Base-by-base conservation (phyloP, 2,888 invertebrate species). In the Trisateles emortualis region DNA sequence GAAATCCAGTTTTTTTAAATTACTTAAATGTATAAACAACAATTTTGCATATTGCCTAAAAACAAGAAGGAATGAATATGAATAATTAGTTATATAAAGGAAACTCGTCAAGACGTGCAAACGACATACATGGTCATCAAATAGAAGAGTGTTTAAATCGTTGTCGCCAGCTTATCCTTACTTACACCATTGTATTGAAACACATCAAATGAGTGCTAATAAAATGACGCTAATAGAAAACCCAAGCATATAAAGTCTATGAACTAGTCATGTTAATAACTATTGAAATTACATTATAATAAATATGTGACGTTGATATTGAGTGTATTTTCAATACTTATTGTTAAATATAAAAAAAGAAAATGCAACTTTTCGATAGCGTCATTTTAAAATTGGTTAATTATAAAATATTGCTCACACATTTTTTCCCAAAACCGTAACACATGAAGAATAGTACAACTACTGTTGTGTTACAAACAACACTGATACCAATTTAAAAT, bases 21-120 rank as follows among this genome's bases (percentile, higher is more conserved):
- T 63, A 72, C 72, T 60, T 62, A 72, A n/a, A 78, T 68, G 64
- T 75, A 77, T 79, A 74, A 74, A 82, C 78, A 81, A 81, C 72
- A 84, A 83, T 81, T 83, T 84, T 68, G 77, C 69, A 73, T 81
- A 81, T 76, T 78, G 84, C 79, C 81, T 86, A 87, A 83, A 65
- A 86, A 81, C 81, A 81, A 82, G 76, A 84, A 90, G 90, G 90
- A 91, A 91, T 90, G 90, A 86, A 88, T 84, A 83, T 64, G 66
- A 63, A 53, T 60, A 76, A 76, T 76, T 73, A 73, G 78, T 73
- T 76, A 77, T 72, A 71, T 72, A 79, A 77, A 78, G 73, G 76
- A 81, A 79, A 79, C 11, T 6, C 73, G 74, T 74, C 77, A 52
- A 63, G 58, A 68, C 72, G 63, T 62, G 63, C 59, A 36, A 56